These are phyloP conservation scores for Cetonia aurata DNA, from an alignment of 2,888 invertebrate genomes.

Conservation along the genomic window DNA sequence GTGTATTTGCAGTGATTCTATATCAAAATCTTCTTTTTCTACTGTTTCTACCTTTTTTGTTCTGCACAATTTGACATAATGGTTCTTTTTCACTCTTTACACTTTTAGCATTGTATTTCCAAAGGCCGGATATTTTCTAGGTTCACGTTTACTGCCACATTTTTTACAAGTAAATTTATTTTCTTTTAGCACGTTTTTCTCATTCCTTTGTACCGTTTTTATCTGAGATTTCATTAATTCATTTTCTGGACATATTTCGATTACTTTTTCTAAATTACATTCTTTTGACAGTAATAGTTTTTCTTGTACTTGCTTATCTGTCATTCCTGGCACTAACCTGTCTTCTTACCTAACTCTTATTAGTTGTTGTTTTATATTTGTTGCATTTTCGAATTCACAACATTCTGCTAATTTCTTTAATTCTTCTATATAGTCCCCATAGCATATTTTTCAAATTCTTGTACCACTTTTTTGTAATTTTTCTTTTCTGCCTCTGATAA, in stretches of 20 bases:
- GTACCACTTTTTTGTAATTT: no score
- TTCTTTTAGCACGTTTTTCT: neutral
- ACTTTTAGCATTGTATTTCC: conserved; percentile 7
- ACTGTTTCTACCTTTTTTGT: conserved; percentile 9
- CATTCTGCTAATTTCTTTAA: neutral
- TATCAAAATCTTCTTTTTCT: neutral
- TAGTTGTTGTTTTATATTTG: neutral
- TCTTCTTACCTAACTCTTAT: no score
- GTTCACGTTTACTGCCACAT: conserved; percentile 1
- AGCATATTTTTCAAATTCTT: neutral
- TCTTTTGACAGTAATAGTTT: neutral
- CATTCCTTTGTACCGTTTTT: neutral
- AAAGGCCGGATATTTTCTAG: conserved; percentile 7
- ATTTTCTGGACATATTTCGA: neutral
- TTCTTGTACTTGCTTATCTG: neutral
- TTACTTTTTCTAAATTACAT: no score
- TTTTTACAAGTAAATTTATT: neutral
- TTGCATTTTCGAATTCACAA: neutral
- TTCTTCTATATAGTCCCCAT: neutral
- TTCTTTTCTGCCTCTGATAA: neutral
- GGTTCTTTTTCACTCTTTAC: neutral
- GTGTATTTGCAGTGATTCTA: neutral
- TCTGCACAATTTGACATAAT: neutral
- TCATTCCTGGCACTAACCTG: neutral
- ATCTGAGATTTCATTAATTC: neutral